Evolutionary conservation across 2,888 invertebrate genomes (phyloP), one percentile per base, ranked within the genome.

Genomic region (Orchestes rusci): DNA sequence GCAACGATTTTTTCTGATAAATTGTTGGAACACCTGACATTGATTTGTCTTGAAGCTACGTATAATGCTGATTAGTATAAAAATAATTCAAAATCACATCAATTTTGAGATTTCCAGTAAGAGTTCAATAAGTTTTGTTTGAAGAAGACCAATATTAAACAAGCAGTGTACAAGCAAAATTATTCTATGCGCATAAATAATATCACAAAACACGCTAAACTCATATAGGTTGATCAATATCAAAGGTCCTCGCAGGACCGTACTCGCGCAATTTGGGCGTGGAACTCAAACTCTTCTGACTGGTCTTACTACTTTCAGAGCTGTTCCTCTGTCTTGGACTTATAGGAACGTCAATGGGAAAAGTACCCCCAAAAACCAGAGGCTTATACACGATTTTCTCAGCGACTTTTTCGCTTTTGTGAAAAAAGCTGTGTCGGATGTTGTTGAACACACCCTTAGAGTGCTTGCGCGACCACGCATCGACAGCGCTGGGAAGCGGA

Each of bases 311-410:
- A 27, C 13, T 41, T n/a, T 45, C 45, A 3, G 35, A 31, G 13
- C 13, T 40, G 19, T 39, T 45, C 38, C 43, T 53, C 39, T 44
- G 43, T 27, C 45, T 36, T 1, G 42, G 39, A 5, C 48, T 45
- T 7, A 56, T 64, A 18, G 88, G 88, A 59, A 76, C 75, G 64
- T 89, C 89, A 53, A 91, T 90, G 3, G 90, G 89, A 72, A 77
- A 91, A 2, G 90, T 91, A 39, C 89, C 89, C 56, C 87, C 86
- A 65, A 87, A 89, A 49, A 88, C 76, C 34, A 89, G 73, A 48
- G 82, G 82, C 60, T 78, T 79, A 61, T 73, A 78, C 13, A 64
- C 55, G 4, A 66, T 53, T 45, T 66, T 65, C 15, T 63, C 60
- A 4, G 53, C 52, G 4, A 54, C 48, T 17, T 54, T 48, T 33